A percentile compares a stretch with the other conserved stretches of the same genome.
Conservation (phyloP, 2,888 invertebrate species). For the Agrochola macilenta region DNA sequence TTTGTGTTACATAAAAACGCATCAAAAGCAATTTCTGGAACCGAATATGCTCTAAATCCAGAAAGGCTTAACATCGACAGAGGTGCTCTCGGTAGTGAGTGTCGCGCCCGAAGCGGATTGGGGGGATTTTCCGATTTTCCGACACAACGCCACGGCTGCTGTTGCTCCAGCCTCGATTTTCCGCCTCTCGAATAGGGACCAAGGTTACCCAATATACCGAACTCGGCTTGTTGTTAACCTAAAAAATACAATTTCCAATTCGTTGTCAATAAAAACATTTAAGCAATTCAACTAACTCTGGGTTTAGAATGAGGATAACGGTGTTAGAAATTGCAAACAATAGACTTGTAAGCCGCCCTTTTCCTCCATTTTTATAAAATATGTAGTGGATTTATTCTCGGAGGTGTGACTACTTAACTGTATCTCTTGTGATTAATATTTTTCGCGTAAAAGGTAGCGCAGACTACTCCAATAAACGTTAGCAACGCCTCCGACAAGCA, state of each 20-base stretch:
- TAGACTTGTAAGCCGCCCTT: conserved; percentile 22
- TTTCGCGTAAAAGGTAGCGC: conserved; percentile 55
- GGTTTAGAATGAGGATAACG: conserved; percentile 34
- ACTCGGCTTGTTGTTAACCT: conserved; percentile 53
- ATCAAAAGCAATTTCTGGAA: conserved; percentile 72
- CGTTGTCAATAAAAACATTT: conserved; percentile 57
- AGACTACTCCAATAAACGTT: conserved; percentile 63
- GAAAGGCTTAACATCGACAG: conserved; percentile 76
- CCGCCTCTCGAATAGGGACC: conserved; percentile 69
- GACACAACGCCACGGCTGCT: conserved; percentile 72
- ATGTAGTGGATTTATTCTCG: conserved; percentile 30
- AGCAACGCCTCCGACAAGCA: conserved; percentile 64
- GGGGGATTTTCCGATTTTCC: conserved; percentile 80
- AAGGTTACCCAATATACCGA: conserved; percentile 70
- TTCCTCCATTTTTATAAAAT: conserved; percentile 34
- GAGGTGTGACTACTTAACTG: conserved; percentile 36
- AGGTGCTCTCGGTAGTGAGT: conserved; percentile 73
- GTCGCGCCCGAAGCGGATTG: conserved; percentile 77
- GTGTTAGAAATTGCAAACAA: conserved; percentile 31
- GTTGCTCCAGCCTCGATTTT: conserved; percentile 73
- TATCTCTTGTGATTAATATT: conserved; percentile 58
- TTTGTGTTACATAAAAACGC: conserved; percentile 63
- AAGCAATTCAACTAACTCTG: conserved; percentile 33
- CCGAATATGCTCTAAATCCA: conserved; percentile 75
- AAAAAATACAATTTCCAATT: conserved; percentile 60